Percentiles rank a stretch among this genome's conserved stretches.
Conservation (phyloP, 2,113 vertebrate species). For the Sebastes schlegelii region DNA sequence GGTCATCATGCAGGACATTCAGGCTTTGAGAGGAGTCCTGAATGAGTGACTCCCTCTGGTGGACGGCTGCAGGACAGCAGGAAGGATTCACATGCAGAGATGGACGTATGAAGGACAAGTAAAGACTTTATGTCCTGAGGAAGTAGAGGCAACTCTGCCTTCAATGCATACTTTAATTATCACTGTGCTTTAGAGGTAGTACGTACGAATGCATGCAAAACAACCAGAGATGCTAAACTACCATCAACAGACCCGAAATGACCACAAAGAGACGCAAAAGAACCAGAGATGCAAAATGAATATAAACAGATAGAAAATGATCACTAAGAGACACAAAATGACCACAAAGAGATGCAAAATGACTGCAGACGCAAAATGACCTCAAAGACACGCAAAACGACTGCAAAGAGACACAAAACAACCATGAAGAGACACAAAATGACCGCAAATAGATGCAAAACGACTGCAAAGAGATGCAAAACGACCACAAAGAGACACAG, state of each 20-base stretch:
- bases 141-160: no score
- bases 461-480: no score
- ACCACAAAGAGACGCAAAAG: background rate
- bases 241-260: no score
- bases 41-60: conserved; percentile 45
- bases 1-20: background rate
- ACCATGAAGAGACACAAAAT: no score
- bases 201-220: no score
- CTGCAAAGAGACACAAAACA: background rate
- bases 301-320: no score
- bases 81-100: no score
- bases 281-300: no score
- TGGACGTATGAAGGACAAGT: no score
- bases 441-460: background rate
- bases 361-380: background rate
- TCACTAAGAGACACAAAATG: no score
- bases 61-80: background rate
- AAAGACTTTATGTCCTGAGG: background rate
- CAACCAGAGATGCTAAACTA: no score
- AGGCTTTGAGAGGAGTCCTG: background rate
- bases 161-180: background rate
- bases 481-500: background rate
- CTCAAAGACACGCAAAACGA: background rate
- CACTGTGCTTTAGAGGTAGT: background rate
- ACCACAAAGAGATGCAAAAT: background rate